phyloP scores from a whole-genome alignment of 2,113 vertebrate species.

The Phalacrocorax brasilianus region DNA sequence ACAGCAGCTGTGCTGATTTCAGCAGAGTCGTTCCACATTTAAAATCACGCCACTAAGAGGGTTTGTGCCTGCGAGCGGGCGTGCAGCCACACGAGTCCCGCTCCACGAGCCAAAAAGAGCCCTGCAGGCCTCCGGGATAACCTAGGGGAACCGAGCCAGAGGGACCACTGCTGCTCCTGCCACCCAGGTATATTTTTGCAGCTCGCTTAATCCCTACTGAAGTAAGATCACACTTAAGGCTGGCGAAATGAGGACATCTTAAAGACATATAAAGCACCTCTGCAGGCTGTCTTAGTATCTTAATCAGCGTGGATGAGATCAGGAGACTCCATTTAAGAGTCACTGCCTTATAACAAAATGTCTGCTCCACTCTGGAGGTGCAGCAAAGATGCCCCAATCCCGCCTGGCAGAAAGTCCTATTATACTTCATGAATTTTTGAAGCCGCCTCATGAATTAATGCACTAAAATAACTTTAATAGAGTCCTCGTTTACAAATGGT shows the following conservation, averaged over 20 bases:
- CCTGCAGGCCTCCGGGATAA: fast-evolving
- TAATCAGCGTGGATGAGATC: background rate
- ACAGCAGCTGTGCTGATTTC: background rate
- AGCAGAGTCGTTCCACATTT: background rate
- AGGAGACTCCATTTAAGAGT: constrained; percentile 1
- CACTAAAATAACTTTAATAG: constrained; percentile 52
- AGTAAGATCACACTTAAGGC: constrained; percentile 40
- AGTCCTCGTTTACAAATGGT: constrained; percentile 40
- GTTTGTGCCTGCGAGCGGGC: fast-evolving
- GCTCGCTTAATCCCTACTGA: constrained; percentile 26
- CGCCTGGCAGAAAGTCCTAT: constrained; percentile 40
- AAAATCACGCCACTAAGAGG: background rate
- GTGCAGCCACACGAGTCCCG: fast-evolving
- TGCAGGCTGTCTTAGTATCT: constrained; percentile 13
- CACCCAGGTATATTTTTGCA: background rate
- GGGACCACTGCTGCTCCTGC: background rate
- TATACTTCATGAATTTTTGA: constrained; percentile 70
- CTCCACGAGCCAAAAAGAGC: background rate
- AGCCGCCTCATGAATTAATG: constrained; percentile 66
- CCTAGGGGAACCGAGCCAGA: fast-evolving
- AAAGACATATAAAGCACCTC: constrained; percentile 45
- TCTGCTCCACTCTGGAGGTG: constrained; percentile 29
- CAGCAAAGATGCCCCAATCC: background rate
- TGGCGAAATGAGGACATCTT: constrained; percentile 57
- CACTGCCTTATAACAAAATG: background rate